Percentiles rank a stretch among this genome's conserved stretches.
These are phyloP conservation scores for Atethmia centrago DNA, from an alignment of 2,888 invertebrate species.

Conservation along the genomic window DNA sequence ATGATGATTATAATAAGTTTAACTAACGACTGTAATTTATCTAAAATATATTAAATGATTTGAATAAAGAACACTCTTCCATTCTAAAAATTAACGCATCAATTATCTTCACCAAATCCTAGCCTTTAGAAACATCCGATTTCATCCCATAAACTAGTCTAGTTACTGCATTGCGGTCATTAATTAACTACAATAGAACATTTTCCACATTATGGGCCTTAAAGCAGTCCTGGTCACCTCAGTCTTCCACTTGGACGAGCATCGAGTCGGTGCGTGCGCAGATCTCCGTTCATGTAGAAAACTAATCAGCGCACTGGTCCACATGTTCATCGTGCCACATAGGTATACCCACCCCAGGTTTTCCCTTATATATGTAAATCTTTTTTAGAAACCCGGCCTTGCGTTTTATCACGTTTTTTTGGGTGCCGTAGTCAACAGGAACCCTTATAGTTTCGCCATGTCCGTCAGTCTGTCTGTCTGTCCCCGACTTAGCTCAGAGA, in stretches of 20 bases:
- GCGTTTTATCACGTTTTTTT: background rate
- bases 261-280: slow-evolving; percentile 65
- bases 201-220: slow-evolving; percentile 16
- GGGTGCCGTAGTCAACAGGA: no score
- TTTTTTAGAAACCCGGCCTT: background rate
- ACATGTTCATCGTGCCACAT: slow-evolving; percentile 61
- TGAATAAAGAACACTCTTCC: no score
- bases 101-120: no score
- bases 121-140: no score
- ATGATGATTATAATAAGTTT: no score
- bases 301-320: slow-evolving; percentile 72
- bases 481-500: no score
- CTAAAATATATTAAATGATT: no score
- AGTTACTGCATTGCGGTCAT: background rate
- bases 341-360: slow-evolving; percentile 36
- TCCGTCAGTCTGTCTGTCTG: no score
- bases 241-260: slow-evolving; percentile 57
- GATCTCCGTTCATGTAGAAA: slow-evolving; percentile 72
- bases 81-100: no score
- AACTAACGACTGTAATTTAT: no score
- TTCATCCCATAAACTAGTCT: no score
- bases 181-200: background rate
- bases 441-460: no score
- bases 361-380: slow-evolving; percentile 23
- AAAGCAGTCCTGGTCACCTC: slow-evolving; percentile 33